phyloP scores from a whole-genome alignment of 2,113 vertebrate species.

The Edolisoma coerulescens region DNA sequence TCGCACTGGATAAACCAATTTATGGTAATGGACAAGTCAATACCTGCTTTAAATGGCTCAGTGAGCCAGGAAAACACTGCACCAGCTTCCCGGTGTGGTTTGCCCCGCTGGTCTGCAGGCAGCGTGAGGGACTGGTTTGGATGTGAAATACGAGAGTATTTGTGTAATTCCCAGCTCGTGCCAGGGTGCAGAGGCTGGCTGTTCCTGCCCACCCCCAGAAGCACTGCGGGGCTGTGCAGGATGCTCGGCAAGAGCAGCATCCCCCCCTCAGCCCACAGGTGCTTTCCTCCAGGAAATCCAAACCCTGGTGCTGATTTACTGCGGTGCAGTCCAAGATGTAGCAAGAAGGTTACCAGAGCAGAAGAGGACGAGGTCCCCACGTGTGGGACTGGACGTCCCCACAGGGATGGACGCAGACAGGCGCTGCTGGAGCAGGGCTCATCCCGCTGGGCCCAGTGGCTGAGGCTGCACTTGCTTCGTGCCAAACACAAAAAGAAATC shows the following conservation, averaged over 20 bases:
- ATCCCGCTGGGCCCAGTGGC: rapidly evolving
- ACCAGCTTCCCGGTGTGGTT: neutral
- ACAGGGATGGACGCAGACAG: rapidly evolving
- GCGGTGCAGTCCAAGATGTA: rapidly evolving
- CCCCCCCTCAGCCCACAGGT: neutral
- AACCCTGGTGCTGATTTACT: neutral
- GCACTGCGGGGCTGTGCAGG: rapidly evolving
- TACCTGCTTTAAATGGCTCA: neutral
- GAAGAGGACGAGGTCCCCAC: rapidly evolving
- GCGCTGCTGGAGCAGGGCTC: neutral
- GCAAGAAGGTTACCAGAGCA: rapidly evolving
- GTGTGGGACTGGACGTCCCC: neutral
- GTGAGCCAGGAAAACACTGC: neutral
- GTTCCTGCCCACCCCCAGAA: rapidly evolving
- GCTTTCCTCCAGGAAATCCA: neutral
- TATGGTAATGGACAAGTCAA: neutral
- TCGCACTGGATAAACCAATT: neutral
- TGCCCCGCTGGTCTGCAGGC: neutral
- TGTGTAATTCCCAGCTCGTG: too few species aligned
- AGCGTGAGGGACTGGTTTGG: neutral
- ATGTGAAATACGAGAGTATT: neutral
- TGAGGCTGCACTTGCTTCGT: rapidly evolving
- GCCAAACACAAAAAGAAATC: neutral
- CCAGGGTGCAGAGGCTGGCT: rapidly evolving
- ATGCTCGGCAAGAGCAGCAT: too few species aligned